Conservation (phyloP, 2,113 vertebrate genomes). For the Oncorhynchus mykiss region DNA sequence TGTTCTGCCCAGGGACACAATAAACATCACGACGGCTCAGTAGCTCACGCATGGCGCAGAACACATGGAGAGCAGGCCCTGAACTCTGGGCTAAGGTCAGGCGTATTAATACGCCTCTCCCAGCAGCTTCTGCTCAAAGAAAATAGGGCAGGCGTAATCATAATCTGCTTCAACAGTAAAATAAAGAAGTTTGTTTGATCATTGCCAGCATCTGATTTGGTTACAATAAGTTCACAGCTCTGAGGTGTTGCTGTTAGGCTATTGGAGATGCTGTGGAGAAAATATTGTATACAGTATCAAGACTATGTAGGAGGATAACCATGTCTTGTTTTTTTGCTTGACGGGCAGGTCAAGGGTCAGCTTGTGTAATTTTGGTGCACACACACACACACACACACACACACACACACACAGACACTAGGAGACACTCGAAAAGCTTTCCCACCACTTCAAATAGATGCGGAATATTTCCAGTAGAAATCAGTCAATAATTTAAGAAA, state of each 20-base stretch:
- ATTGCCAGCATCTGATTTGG: too few relatives aligned
- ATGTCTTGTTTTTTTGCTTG: neutral
- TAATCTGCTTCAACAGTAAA: too few relatives aligned
- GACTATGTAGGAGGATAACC: neutral
- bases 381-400: neutral
- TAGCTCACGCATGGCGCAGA: neutral
- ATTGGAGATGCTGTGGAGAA: neutral
- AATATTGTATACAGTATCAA: neutral
- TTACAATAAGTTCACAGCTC: too few relatives aligned
- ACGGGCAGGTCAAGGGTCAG: too few relatives aligned
- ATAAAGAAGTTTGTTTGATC: too few relatives aligned
- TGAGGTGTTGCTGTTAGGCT: too few relatives aligned
- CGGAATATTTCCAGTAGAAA: neutral
- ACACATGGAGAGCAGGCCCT: neutral
- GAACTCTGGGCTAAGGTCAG: neutral
- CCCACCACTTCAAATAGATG: neutral
- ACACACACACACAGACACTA: neutral
- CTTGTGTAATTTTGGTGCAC: neutral
- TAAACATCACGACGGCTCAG: neutral
- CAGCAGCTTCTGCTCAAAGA: too few relatives aligned
- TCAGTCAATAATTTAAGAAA: neutral
- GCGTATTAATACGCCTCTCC: too few relatives aligned
- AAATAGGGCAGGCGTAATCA: too few relatives aligned
- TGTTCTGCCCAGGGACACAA: conserved; percentile 1
- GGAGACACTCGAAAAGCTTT: neutral